These are phyloP conservation scores for Pteropus alecto DNA, from an alignment of 2,113 vertebrate genomes.

Conservation along the genomic window DNA sequence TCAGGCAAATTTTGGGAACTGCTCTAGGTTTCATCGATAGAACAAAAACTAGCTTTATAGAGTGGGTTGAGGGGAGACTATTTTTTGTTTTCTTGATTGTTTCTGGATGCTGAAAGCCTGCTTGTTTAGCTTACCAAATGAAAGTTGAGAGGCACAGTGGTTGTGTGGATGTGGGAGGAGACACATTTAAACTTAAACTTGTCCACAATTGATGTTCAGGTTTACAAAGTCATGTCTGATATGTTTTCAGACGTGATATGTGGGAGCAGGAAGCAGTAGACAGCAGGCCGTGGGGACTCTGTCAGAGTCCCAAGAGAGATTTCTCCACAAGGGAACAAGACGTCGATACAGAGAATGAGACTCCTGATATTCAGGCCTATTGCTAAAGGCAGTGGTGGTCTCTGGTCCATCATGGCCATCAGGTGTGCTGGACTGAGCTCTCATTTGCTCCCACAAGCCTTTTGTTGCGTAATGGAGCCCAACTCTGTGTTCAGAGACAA, in stretches of 20 bases:
- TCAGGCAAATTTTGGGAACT: neutral
- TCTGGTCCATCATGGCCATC: neutral
- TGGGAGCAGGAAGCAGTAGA: neutral
- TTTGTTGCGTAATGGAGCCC: accelerated
- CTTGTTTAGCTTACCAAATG: neutral
- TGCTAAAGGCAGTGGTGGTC: neutral
- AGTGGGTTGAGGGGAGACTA: no score
- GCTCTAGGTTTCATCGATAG: neutral
- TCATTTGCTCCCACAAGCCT: neutral
- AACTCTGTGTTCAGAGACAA: neutral
- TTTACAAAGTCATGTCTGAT: neutral
- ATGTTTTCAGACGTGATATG: no score
- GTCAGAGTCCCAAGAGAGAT: neutral
- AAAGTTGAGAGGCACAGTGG: neutral
- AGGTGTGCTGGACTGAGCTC: no score
- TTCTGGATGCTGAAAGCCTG: neutral
- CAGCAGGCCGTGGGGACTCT: neutral
- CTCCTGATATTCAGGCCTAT: neutral
- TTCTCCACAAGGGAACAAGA: neutral
- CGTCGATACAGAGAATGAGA: neutral
- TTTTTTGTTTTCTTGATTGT: neutral
- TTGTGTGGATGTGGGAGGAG: neutral
- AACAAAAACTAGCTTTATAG: neutral
- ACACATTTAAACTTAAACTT: neutral
- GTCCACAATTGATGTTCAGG: neutral